These are phyloP conservation scores for Coelogynopora nodosa DNA, from an alignment of 2,888 invertebrate genomes.

Conservation along the genomic window DNA sequence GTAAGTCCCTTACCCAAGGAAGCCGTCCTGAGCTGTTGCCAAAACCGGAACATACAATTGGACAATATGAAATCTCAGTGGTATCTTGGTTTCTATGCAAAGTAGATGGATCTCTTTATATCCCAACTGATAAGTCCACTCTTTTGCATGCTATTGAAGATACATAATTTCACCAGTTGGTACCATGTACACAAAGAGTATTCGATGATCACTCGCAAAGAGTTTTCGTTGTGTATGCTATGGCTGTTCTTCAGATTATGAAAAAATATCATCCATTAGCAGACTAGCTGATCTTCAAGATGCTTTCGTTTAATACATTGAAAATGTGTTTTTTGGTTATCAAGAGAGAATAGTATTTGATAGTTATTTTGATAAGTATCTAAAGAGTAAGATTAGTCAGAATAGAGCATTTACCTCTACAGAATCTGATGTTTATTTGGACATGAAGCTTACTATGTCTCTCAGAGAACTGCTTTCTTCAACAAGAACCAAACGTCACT, in stretches of 20 bases:
- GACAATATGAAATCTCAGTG: neutral
- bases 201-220: neutral
- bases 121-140: conserved; percentile 10
- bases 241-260: neutral
- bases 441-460: neutral
- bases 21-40: neutral
- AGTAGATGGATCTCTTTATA: neutral
- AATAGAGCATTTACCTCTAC: too few species aligned
- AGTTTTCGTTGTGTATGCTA: neutral
- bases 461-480: conserved; percentile 60
- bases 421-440: neutral
- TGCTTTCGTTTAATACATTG: too few species aligned
- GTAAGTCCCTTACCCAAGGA: neutral
- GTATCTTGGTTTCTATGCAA: neutral
- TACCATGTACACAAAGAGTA: neutral
- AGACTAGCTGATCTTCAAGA: neutral
- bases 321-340: too few species aligned
- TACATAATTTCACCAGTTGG: neutral
- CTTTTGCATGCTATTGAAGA: neutral
- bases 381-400: too few species aligned
- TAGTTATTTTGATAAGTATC: too few species aligned
- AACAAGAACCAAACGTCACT: conserved; percentile 58
- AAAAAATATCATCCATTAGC: neutral
- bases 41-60: neutral
- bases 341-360: too few species aligned